Evolutionary conservation across 2,797 vertebrate species (phyloP).

Genomic region (Tarsius wallacei): DNA sequence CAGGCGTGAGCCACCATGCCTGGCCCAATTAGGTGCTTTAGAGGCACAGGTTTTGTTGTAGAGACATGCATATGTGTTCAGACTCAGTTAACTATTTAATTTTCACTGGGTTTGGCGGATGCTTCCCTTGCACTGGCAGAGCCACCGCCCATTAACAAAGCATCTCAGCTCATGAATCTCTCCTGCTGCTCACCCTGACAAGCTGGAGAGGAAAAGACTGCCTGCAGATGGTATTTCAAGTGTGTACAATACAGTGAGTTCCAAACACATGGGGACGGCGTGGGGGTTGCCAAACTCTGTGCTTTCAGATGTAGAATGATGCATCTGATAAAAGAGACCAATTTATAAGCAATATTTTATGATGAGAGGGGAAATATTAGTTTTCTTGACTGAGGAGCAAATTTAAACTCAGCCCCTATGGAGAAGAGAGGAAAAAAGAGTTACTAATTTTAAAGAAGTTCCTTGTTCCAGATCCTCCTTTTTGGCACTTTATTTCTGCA

Average conservation of each 20-base stretch:
- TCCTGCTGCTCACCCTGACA: constrained; percentile 27
- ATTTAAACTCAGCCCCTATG: constrained; percentile 36
- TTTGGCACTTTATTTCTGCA: not conserved
- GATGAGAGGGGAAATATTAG: constrained; percentile 39
- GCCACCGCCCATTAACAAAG: not conserved
- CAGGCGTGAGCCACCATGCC: no score
- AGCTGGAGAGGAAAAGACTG: constrained; percentile 51
- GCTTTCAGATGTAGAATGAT: constrained; percentile 5
- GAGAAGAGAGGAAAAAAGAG: not conserved
- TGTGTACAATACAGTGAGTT: not conserved
- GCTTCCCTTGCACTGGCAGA: constrained; percentile 23
- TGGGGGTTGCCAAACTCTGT: constrained; percentile 51
- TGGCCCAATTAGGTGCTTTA: not conserved
- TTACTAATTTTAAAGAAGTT: not conserved
- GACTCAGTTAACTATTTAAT: constrained; percentile 43
- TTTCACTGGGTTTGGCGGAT: constrained; percentile 63
- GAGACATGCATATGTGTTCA: not conserved
- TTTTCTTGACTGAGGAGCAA: constrained; percentile 37
- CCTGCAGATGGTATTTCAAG: constrained; percentile 74
- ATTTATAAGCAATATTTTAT: constrained; percentile 60
- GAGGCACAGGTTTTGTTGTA: constrained; percentile 6
- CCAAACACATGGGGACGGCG: constrained; percentile 65
- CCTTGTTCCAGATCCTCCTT: not conserved
- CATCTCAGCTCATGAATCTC: constrained; percentile 59
- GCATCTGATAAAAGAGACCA: constrained; percentile 56